phyloP scores from a whole-genome alignment of 2,888 invertebrate genomes.

The Dysmachus trigonus region DNA sequence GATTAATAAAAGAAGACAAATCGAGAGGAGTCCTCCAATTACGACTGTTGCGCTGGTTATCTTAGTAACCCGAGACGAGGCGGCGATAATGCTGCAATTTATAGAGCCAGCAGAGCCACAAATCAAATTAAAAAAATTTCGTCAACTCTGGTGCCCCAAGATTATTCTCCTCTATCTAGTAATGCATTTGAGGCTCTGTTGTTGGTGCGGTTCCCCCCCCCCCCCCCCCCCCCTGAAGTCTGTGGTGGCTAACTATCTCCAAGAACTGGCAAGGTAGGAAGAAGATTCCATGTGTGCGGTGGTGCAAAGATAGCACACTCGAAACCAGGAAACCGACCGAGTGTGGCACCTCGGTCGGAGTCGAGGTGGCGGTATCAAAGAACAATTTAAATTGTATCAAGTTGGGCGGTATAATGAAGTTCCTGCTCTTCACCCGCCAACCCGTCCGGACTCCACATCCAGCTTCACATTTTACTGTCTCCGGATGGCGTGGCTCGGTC shows the following conservation, averaged over 20 bases:
- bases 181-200: not conserved
- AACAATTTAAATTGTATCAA: not conserved
- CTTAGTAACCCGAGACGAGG: not conserved
- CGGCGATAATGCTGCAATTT: constrained; percentile 28
- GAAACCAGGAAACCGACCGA: not conserved
- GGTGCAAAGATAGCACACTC: not conserved
- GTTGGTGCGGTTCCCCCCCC: not conserved
- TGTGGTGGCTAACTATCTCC: not conserved
- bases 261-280: not conserved
- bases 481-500: not conserved
- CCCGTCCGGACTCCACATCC: not conserved
- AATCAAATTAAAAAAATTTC: constrained; percentile 28
- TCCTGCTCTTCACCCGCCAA: not conserved
- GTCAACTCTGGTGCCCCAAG: not conserved
- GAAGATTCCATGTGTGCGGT: not conserved
- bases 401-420: not conserved
- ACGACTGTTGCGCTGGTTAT: constrained; percentile 4
- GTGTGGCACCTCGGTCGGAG: too few species aligned
- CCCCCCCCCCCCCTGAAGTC: not conserved
- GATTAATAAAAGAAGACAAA: constrained; percentile 19
- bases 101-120: not conserved
- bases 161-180: not conserved
- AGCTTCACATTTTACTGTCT: not conserved
- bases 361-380: not conserved
- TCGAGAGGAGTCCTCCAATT: constrained; percentile 13